These are phyloP conservation scores for Anseranas semipalmata DNA, from an alignment of 2,113 vertebrate species.

Conservation along the genomic window DNA sequence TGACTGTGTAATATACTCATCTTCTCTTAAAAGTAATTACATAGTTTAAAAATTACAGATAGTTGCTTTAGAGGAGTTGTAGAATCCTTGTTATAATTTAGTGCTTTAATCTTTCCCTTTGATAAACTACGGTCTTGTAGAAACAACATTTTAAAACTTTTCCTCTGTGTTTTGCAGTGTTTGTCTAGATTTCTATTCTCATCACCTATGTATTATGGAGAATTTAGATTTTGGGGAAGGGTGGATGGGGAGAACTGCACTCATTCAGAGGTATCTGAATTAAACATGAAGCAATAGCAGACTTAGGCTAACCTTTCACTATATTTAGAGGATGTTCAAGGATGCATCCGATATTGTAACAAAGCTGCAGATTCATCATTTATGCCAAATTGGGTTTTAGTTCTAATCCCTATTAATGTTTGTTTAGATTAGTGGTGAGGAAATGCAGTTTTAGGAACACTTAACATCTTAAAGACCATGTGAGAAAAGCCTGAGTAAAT, in stretches of 20 bases:
- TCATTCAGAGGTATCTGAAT: neutral
- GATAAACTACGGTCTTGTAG: neutral
- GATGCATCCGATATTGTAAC: neutral
- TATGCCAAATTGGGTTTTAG: neutral
- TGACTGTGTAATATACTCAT: neutral
- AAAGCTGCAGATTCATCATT: neutral
- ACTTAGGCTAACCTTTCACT: constrained; percentile 25
- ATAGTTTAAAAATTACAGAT: neutral
- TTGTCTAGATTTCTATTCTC: neutral
- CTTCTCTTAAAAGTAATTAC: neutral
- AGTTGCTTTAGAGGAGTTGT: neutral
- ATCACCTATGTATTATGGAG: no score
- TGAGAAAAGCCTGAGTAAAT: neutral
- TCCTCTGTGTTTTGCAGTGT: neutral
- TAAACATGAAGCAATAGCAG: constrained; percentile 43
- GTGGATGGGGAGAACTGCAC: neutral
- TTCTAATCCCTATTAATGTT: neutral
- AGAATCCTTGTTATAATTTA: neutral
- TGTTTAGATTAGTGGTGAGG: neutral
- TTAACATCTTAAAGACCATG: neutral
- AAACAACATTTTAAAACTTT: neutral
- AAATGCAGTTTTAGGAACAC: neutral
- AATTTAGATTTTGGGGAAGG: neutral
- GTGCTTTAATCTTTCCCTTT: neutral
- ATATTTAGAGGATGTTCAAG: neutral